A percentile compares a stretch with the other conserved stretches of the same genome.
Conservation (phyloP, 2,113 vertebrate species). For the Monarcha castaneiventris region DNA sequence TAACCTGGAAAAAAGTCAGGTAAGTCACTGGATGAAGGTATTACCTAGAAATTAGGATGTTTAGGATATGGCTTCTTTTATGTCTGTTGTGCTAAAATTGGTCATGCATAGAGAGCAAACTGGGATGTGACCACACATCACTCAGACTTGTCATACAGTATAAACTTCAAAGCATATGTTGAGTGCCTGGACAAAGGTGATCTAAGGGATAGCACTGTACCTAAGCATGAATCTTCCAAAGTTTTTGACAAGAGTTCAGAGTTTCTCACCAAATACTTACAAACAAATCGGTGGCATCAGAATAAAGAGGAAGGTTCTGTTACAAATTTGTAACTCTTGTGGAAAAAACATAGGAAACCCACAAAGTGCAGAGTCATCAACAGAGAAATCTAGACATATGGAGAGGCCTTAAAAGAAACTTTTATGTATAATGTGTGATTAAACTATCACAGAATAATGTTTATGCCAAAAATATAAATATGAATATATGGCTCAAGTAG, state of each 20-base stretch:
- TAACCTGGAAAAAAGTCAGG: constrained; percentile 87
- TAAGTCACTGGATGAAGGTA: constrained; percentile 35
- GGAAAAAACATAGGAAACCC: not conserved
- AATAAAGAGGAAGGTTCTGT: not conserved
- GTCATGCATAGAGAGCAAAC: not conserved
- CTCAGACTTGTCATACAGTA: not conserved
- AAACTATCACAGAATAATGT: not conserved
- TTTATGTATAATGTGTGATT: not conserved
- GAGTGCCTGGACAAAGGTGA: not conserved
- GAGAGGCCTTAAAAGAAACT: not conserved
- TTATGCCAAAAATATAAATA: not conserved
- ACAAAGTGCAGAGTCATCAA: not conserved
- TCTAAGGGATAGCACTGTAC: not conserved
- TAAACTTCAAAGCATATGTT: not conserved
- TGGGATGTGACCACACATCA: not conserved
- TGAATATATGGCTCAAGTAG: not conserved
- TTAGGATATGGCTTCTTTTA: not conserved
- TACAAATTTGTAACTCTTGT: not conserved
- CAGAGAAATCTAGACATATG: not conserved
- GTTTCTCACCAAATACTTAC: not conserved
- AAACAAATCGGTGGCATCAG: not conserved
- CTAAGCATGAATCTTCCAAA: not conserved
- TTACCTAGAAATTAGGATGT: not conserved
- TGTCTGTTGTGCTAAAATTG: not conserved
- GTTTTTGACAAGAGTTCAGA: not conserved